Base-by-base conservation (phyloP, 2,797 vertebrate species). In the Karalla daura region DNA sequence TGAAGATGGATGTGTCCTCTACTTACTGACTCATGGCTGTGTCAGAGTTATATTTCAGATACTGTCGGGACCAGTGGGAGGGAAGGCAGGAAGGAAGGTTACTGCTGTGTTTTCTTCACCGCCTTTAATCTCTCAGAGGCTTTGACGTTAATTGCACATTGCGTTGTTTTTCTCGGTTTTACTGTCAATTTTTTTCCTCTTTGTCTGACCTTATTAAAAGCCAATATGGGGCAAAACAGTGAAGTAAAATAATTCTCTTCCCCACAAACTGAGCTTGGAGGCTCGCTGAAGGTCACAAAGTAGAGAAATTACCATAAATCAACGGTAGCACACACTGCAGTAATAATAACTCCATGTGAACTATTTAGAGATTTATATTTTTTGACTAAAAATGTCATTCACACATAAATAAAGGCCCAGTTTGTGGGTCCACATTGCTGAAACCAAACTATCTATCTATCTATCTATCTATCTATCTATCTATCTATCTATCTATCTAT, bases 1-100 rank as follows among this genome's bases (percentile, higher is more conserved):
- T 63, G 55, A 70, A 75, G 77, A 83, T 27, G 64, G 69, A 74
- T 60, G 33, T 25, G 53, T 61, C 59, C 27, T 49, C 37, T 35
- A 17, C 30, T 36, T 23, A 27, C 66, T 54, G 69, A 84, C 44
- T 68, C 63, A 46, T 39, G 65, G 46, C 40, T 55, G 41, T 51
- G 27, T 51, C 7, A 14, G 1, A 10, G 28, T 37, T 65, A 9
- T 36, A 40, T 47, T 53, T 52, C 3, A 44, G 44, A 60, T 65
- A 20, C 43, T 46, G 52, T 62, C n/a, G 18, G 44, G 4, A 33
- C 3, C 52, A 25, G 3, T 12, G 44, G n/a, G n/a, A n/a, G n/a
- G n/a, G n/a, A n/a, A n/a, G n/a, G n/a, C n/a, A n/a, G n/a, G n/a
- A n/a, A n/a, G 25, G 8, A 20, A 7, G 18, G 12, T 45, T 43